These are phyloP conservation scores for Oceanites oceanicus DNA, from an alignment of 2,113 vertebrate species.

Conservation along the genomic window DNA sequence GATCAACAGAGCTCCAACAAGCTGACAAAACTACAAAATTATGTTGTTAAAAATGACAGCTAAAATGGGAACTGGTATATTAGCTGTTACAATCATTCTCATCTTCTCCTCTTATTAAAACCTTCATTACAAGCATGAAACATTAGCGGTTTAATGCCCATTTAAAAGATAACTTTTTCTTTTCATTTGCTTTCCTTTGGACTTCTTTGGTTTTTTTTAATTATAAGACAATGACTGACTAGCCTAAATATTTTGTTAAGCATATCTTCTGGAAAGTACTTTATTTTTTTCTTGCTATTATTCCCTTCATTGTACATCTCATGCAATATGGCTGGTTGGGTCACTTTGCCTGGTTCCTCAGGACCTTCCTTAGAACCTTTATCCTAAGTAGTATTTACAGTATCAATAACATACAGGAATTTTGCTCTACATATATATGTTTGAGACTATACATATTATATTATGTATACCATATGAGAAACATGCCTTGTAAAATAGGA, in stretches of 20 bases:
- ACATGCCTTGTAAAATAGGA: background rate
- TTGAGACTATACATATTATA: background rate
- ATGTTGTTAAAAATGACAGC: slow-evolving; percentile 47
- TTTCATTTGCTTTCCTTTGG: slow-evolving; percentile 17
- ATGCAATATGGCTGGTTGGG: accelerated
- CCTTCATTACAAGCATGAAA: slow-evolving; percentile 36
- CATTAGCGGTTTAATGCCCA: slow-evolving; percentile 55
- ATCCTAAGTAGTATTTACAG: background rate
- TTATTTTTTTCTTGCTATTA: background rate
- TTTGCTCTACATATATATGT: background rate
- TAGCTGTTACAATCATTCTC: background rate
- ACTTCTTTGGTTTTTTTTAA: background rate
- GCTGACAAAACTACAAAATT: background rate
- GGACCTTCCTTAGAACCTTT: background rate
- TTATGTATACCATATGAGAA: background rate
- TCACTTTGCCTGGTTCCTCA: background rate
- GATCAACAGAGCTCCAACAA: slow-evolving; percentile 20
- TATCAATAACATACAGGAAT: too few relatives aligned
- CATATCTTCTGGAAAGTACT: background rate
- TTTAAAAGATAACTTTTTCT: slow-evolving; percentile 31
- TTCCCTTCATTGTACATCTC: background rate
- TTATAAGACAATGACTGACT: slow-evolving; percentile 23
- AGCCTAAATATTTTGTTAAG: slow-evolving; percentile 10
- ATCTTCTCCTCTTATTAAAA: slow-evolving; percentile 51
- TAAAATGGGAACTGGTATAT: slow-evolving; percentile 40